Evolutionary conservation across 2,113 vertebrate genomes (phyloP).

Genomic region (Alethe diademata): DNA sequence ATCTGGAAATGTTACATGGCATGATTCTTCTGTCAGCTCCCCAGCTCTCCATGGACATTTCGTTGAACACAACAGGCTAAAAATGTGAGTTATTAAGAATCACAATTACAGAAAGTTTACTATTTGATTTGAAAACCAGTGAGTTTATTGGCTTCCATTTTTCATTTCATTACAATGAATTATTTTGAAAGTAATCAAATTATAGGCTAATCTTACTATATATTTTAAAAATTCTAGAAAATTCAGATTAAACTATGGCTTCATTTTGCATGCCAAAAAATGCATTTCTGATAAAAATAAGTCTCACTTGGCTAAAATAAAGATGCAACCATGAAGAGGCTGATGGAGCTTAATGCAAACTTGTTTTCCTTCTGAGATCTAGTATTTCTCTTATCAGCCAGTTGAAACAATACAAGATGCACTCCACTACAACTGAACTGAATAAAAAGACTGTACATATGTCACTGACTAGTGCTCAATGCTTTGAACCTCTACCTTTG

Average conservation of each 20-base stretch:
- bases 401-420: neutral
- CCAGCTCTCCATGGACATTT: neutral
- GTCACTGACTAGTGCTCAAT: accelerated
- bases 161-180: neutral
- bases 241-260: neutral
- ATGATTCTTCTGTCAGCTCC: neutral
- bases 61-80: neutral
- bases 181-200: neutral
- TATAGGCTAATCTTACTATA: neutral
- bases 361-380: neutral
- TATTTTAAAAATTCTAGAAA: neutral
- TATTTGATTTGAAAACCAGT: neutral
- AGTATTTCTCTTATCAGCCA: neutral
- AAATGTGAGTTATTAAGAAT: neutral
- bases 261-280: neutral
- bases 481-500: neutral
- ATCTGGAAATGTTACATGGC: slow-evolving; percentile 18
- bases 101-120: neutral
- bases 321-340: neutral
- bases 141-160: neutral
- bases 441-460: neutral
- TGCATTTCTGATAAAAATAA: neutral
- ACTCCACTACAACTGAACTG: neutral
- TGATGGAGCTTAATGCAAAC: neutral
- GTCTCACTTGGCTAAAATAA: neutral